phyloP scores from a whole-genome alignment of 2,888 invertebrate genomes.

The Cheilosia variabilis region DNA sequence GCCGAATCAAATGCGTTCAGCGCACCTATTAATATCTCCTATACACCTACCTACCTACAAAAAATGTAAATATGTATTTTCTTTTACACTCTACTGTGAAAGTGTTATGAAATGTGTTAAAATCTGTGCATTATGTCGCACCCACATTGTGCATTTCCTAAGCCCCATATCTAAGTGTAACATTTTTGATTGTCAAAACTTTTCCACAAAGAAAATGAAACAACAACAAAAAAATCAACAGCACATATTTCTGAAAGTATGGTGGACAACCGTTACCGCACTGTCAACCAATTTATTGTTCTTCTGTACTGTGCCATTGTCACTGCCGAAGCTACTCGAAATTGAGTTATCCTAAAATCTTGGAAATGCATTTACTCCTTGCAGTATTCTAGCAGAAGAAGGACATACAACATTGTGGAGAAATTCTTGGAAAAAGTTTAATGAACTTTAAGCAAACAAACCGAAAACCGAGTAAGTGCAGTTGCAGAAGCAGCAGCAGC shows the following conservation, averaged over 20 bases:
- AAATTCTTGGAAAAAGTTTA: conserved; percentile 46
- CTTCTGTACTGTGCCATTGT: conserved; percentile 36
- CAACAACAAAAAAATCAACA: not conserved
- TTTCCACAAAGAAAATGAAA: not conserved
- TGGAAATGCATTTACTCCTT: conserved; percentile 18
- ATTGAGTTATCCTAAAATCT: conserved; percentile 57
- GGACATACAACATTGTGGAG: conserved; percentile 8
- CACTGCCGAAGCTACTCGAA: conserved; percentile 28
- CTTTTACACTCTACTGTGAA: too few relatives aligned
- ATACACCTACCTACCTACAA: too few relatives aligned
- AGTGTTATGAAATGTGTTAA: too few relatives aligned
- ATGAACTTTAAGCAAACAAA: conserved; percentile 58
- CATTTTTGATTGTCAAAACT: conserved; percentile 49
- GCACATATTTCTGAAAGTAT: not conserved
- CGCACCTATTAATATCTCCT: too few relatives aligned
- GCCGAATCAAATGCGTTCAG: too few relatives aligned
- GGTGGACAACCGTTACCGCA: conserved; percentile 5
- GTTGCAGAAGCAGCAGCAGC: conserved; percentile 40
- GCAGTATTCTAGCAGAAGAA: not conserved
- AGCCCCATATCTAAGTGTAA: conserved; percentile 4
- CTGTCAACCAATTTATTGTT: conserved; percentile 45
- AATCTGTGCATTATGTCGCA: too few relatives aligned
- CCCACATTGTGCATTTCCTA: not conserved
- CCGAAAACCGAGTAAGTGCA: conserved; percentile 27
- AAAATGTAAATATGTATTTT: too few relatives aligned